Base-by-base conservation (phyloP, 1,140 invertebrate genomes). In the Macrobrachium nipponense region DNA sequence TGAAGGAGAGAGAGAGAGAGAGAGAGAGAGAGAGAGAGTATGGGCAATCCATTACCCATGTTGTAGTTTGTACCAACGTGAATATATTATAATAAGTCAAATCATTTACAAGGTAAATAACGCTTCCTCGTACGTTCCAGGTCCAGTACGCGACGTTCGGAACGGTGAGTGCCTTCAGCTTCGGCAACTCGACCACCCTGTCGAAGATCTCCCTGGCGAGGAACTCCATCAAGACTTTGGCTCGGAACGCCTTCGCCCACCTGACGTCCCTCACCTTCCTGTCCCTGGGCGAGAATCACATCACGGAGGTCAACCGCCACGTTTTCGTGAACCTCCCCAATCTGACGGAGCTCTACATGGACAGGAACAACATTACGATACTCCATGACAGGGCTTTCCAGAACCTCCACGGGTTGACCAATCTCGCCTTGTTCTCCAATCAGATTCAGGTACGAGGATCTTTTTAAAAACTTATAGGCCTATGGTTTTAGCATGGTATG, bases 351-450 rank as follows among this genome's bases (percentile, higher is more conserved):
- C 91, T 96, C 15, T 93, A 92, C 86, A 91, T 96, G 51, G 94
- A 94, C 78, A 92, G 93, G 23, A 96, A 96, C 90, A 95, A 95
- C 89, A 94, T 96, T 72, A 93, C 93, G 18, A 92, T 93, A 14
- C 91, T 96, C 70, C 94, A 94, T 87, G 95, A 96, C 80, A 92
- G 93, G 14, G 94, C 95, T 0, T 96, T 96, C 90, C 92, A 92
- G 73, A 92, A 95, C 82, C 91, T 95, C 88, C 91, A 91, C 4
- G 92, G 93, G 59, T 91, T 96, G 7, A 92, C 93, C n/a, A 94
- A 95, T 88, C 91, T 96, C 66, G 94, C 95, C 80, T 91, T 96
- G 85, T 93, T 93, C 80, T 92, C 93, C 82, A 96, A 96, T 90
- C 93, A 94, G 87, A 93, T 96, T 80, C 92, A 93, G 72, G 93